A percentile compares a stretch with the other conserved stretches of the same genome.
phyloP scores from a whole-genome alignment of 1,140 invertebrate genomes.

The Zaprionus nigranus region DNA sequence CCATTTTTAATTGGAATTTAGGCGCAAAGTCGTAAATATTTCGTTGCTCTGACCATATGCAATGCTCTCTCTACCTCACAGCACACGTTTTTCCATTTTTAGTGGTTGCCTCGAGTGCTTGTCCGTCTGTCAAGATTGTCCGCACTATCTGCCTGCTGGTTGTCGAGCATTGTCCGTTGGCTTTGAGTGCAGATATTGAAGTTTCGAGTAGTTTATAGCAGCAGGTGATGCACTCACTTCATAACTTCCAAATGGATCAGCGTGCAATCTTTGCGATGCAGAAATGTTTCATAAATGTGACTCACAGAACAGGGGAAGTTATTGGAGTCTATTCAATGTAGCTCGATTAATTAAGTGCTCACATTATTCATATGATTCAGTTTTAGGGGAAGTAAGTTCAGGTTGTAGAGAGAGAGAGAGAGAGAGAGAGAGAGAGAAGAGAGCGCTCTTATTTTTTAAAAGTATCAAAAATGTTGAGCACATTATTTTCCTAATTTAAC shows the following conservation, averaged over 20 bases:
- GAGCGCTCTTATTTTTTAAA: too few species aligned
- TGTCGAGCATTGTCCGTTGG: background rate
- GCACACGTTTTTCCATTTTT: slow-evolving; percentile 50
- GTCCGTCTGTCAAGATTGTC: background rate
- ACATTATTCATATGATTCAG: background rate
- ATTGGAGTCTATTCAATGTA: background rate
- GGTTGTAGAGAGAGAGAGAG: too few species aligned
- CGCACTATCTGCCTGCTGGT: background rate
- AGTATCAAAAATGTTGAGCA: too few species aligned
- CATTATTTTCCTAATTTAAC: too few species aligned
- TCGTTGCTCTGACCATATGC: slow-evolving; percentile 24
- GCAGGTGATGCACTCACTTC: slow-evolving; percentile 2
- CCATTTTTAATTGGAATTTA: slow-evolving; percentile 80
- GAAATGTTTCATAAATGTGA: background rate
- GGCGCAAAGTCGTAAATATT: slow-evolving; percentile 77
- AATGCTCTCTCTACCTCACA: slow-evolving; percentile 30
- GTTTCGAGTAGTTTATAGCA: slow-evolving; percentile 59
- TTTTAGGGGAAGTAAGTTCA: background rate
- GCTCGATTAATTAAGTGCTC: background rate
- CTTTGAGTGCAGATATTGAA: slow-evolving; percentile 57
- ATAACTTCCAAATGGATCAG: slow-evolving; percentile 29
- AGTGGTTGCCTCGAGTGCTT: slow-evolving; percentile 11
- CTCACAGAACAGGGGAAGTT: background rate
- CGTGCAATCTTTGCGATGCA: background rate
- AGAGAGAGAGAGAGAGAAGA: too few species aligned